Base-by-base conservation (phyloP, 2,113 vertebrate species). In the Lethenteron camtschaticum region DNA sequence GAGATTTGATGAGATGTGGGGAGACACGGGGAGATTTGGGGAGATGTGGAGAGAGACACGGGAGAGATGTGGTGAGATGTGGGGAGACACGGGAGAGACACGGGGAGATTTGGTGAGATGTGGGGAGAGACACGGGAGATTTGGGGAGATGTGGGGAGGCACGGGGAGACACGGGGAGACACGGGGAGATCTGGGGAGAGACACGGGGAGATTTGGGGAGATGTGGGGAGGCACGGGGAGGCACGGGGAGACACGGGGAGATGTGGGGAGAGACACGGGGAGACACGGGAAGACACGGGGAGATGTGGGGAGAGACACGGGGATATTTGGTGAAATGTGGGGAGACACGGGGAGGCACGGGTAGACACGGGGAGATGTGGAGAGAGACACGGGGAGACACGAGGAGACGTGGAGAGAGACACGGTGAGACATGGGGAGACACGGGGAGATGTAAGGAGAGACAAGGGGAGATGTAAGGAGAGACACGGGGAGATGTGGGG, bases 1-100 rank as follows among this genome's bases (percentile, higher is more conserved):
- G 76, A 77, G 56, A 59, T 4, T 69, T 76, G 69, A n/a, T 74
- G 74, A 56, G 74, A 56, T 73, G 74, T 4, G 70, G 75, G 55
- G 55, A 24, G 20, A 24, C 20, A 3, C 20, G 20, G 20, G 20
- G 20, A 24, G 20, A 20, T 20, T 20, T 20, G 20, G 20, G 2
- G 20, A 24, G 3, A 24, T 3, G 20, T 24, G 20, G 20, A 2
- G 20, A 20, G 20, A 3, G 20, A 24, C 20, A 24, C 20, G 20
- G 20, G 20, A 2, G 20, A 24, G 3, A 24, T 2, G 3, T 4
- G 41, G 20, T 2, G 20, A 20, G 20, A 20, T 20, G 20, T 20
- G 20, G 20, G 20, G 20, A 20, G 20, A 20, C 20, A 20, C 20
- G 20, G 20, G 20, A 20, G 20, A 75, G 74, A 1, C 73, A 72